Conservation (phyloP, 2,113 vertebrate species). For the Oenanthe oenanthe region DNA sequence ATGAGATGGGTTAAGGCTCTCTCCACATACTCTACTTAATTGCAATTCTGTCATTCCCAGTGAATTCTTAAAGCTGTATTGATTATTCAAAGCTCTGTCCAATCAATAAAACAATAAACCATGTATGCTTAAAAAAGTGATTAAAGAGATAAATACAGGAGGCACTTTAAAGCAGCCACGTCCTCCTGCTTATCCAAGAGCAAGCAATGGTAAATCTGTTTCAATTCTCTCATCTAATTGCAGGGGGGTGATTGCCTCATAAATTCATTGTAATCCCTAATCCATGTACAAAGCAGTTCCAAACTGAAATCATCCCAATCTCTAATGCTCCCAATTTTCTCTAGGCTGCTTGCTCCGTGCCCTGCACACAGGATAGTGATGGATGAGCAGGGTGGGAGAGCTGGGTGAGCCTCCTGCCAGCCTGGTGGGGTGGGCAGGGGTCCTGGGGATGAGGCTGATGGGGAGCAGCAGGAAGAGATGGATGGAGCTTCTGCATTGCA, state of each 20-base stretch:
- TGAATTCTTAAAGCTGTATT: slow-evolving; percentile 60
- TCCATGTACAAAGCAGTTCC: background rate
- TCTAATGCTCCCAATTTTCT: background rate
- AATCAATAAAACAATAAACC: slow-evolving; percentile 67
- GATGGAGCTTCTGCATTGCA: background rate
- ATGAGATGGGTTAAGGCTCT: slow-evolving; percentile 57
- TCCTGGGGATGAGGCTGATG: background rate
- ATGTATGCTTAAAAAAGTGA: slow-evolving; percentile 48
- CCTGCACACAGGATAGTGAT: background rate
- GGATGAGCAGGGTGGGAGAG: background rate
- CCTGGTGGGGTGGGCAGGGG: background rate
- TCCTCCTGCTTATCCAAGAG: background rate
- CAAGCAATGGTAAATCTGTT: background rate
- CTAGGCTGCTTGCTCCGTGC: background rate
- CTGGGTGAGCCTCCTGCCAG: background rate
- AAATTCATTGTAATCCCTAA: background rate
- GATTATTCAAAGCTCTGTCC: slow-evolving; percentile 60
- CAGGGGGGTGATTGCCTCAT: background rate
- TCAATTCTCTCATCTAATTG: background rate
- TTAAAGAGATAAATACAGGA: slow-evolving; percentile 60
- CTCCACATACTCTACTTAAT: slow-evolving; percentile 64
- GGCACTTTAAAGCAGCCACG: background rate
- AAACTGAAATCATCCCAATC: background rate
- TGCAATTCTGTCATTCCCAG: slow-evolving; percentile 55
- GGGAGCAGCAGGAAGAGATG: background rate